Conservation (phyloP, 2,888 invertebrate species). For the Chrysina gloriosa region DNA sequence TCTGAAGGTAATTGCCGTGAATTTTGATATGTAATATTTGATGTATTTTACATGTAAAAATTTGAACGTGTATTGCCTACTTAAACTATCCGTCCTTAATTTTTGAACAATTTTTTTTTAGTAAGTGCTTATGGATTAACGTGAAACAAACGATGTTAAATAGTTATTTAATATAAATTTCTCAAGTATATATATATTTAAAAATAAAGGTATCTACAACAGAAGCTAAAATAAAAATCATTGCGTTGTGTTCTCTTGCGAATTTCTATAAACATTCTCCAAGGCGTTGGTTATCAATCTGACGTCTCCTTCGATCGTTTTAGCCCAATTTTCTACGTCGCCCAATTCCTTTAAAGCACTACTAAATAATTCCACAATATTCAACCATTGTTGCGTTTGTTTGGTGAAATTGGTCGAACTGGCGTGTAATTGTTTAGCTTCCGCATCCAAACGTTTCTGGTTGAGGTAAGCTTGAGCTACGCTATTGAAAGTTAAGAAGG, state of each 20-base stretch:
- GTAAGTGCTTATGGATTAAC: too few relatives aligned
- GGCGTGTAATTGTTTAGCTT: slow-evolving; percentile 94
- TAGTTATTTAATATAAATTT: too few relatives aligned
- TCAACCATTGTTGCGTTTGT: slow-evolving; percentile 98
- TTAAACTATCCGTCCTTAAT: too few relatives aligned
- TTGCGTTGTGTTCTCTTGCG: slow-evolving; percentile 61
- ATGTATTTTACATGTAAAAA: too few relatives aligned
- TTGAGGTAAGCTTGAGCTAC: slow-evolving; percentile 98
- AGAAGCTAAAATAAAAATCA: too few relatives aligned
- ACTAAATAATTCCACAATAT: slow-evolving; percentile 88
- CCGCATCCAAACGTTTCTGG: slow-evolving; percentile 96
- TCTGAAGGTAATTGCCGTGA: too few relatives aligned
- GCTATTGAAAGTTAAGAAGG: slow-evolving; percentile 68
- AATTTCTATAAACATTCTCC: slow-evolving; percentile 91
- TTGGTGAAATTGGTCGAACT: slow-evolving; percentile 96
- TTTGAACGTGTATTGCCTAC: too few relatives aligned
- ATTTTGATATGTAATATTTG: too few relatives aligned
- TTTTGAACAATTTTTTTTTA: too few relatives aligned
- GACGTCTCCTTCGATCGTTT: slow-evolving; percentile 96
- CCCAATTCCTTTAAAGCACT: slow-evolving; percentile 95
- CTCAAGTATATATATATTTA: too few relatives aligned
- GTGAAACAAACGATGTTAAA: too few relatives aligned
- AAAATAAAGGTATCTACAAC: too few relatives aligned
- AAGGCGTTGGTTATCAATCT: slow-evolving; percentile 90
- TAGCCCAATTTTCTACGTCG: slow-evolving; percentile 98